These are phyloP conservation scores for Cyanistes caeruleus DNA, from an alignment of 2,113 vertebrate genomes.

Conservation along the genomic window DNA sequence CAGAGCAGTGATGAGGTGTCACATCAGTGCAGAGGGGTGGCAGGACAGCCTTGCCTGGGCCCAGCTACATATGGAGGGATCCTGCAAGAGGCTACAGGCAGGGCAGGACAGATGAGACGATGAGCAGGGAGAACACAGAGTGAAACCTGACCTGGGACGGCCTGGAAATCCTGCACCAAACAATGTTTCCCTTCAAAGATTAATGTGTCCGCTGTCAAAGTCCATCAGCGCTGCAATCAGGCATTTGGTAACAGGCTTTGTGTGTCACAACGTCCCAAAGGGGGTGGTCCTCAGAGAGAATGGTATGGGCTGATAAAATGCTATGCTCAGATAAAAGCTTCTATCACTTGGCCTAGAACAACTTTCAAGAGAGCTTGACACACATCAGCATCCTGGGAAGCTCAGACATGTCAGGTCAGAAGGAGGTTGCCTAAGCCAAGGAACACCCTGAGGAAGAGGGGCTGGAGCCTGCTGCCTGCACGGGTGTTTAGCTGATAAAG, in stretches of 20 bases:
- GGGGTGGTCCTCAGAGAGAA: background rate
- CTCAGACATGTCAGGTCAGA: background rate
- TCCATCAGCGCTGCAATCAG: background rate
- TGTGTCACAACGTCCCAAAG: background rate
- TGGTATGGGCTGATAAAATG: background rate
- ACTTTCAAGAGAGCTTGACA: background rate
- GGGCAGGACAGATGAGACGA: background rate
- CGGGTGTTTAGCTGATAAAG: background rate
- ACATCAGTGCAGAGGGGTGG: rapidly evolving
- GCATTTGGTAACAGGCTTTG: background rate
- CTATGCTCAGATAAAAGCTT: background rate
- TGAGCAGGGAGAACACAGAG: background rate
- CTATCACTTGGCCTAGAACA: background rate
- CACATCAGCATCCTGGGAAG: background rate
- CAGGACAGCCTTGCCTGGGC: background rate
- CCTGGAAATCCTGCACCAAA: slow-evolving; percentile 3
- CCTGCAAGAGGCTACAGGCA: background rate
- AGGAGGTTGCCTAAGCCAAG: background rate
- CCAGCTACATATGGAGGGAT: background rate
- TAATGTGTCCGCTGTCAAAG: background rate
- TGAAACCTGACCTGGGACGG: background rate
- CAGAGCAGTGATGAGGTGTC: background rate
- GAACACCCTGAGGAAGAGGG: background rate
- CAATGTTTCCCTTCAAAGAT: background rate
- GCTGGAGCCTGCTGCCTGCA: background rate